phyloP scores from a whole-genome alignment of 1,140 invertebrate genomes.

The Eciton burchellii region DNA sequence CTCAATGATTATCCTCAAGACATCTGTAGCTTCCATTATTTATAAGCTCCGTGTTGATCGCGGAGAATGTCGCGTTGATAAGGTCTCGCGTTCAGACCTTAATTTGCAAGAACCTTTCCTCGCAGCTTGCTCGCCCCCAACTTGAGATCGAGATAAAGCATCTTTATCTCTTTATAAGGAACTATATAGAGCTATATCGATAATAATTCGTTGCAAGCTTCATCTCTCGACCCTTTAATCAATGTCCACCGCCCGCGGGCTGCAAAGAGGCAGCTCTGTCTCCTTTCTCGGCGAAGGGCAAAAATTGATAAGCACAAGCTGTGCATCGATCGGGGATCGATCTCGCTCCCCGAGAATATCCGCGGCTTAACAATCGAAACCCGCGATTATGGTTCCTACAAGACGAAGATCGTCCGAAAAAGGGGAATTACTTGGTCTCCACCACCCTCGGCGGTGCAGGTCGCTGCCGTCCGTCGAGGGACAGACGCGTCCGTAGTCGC shows the following conservation, averaged over 20 bases:
- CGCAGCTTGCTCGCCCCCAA: neutral
- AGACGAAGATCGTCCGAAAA: constrained; percentile 59
- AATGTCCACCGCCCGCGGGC: constrained; percentile 34
- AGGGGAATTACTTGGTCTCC: constrained; percentile 67
- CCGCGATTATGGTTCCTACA: constrained; percentile 37
- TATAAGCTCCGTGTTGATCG: neutral
- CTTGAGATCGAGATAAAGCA: neutral
- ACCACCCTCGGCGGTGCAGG: constrained; percentile 57
- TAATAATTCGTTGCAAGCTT: constrained; percentile 29
- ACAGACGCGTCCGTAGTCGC: constrained; percentile 70
- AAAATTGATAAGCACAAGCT: constrained; percentile 62
- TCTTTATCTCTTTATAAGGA: constrained; percentile 10
- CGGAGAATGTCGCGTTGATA: neutral
- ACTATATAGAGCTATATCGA: neutral
- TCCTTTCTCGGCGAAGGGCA: constrained; percentile 23
- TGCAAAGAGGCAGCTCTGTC: constrained; percentile 18
- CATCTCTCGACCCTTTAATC: constrained; percentile 41
- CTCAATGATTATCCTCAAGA: neutral
- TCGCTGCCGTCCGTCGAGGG: constrained; percentile 64
- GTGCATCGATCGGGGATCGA: constrained; percentile 28
- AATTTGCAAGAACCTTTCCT: neutral
- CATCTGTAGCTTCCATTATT: neutral
- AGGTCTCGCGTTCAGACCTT: neutral
- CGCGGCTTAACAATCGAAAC: constrained; percentile 35
- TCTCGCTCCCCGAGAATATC: constrained; percentile 10